These are phyloP conservation scores for Ernsta delagoae DNA, from an alignment of 2,888 invertebrate species.

Conservation along the genomic window DNA sequence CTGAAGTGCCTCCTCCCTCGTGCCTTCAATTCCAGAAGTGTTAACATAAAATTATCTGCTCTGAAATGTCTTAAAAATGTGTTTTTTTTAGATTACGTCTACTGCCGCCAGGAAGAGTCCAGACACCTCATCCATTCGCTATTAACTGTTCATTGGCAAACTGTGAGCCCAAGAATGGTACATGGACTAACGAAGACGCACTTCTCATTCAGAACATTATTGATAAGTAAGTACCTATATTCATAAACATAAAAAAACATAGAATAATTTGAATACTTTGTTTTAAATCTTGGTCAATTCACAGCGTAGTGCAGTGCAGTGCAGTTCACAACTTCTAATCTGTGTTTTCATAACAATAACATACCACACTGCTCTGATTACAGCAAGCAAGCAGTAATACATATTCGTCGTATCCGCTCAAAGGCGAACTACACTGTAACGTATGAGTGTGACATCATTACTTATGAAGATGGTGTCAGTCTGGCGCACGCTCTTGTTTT, in stretches of 20 bases:
- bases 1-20: not conserved
- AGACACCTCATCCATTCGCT: slow-evolving; percentile 79
- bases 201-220: slow-evolving; percentile 85
- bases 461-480: slow-evolving; percentile 68
- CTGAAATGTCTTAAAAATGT: no score
- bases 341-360: not conserved
- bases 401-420: slow-evolving; percentile 58
- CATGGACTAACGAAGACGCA: slow-evolving; percentile 83
- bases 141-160: slow-evolving; percentile 85
- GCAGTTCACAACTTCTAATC: no score
- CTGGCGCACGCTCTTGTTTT: slow-evolving; percentile 72
- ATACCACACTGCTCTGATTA: slow-evolving; percentile 26
- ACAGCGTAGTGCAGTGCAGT: no score
- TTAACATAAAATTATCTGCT: not conserved
- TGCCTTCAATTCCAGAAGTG: not conserved
- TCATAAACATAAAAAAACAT: not conserved
- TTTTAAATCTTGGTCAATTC: no score
- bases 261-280: no score
- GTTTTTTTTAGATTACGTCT: slow-evolving; percentile 57
- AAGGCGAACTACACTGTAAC: slow-evolving; percentile 50
- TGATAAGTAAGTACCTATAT: slow-evolving; percentile 76
- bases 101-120: slow-evolving; percentile 69
- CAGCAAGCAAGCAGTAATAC: slow-evolving; percentile 74
- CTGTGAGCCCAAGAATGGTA: slow-evolving; percentile 74
- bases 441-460: slow-evolving; percentile 68